A percentile compares a stretch with the other conserved stretches of the same genome.
Evolutionary conservation across 2,113 vertebrate species (phyloP).

Genomic region (Camelus dromedarius): DNA sequence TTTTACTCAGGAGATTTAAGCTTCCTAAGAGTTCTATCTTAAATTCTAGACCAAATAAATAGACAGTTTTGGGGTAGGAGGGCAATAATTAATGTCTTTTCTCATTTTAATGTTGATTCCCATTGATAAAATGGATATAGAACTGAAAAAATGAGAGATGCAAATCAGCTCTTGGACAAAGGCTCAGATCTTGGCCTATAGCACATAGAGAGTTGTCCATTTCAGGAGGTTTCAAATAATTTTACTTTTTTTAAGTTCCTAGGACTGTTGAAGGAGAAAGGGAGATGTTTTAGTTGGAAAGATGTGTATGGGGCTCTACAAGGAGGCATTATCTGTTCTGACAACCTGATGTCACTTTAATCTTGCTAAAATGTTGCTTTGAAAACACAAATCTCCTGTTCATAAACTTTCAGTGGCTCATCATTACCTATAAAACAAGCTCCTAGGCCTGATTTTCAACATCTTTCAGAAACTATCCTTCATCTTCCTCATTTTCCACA

Average conservation of each 20-base stretch:
- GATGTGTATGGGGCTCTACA: not conserved
- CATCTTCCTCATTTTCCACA: not conserved
- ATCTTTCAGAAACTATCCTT: not conserved
- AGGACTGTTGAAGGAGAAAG: not conserved
- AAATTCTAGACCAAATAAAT: not conserved
- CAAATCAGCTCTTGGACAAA: not conserved
- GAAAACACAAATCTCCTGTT: not conserved
- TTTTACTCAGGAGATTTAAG: not conserved
- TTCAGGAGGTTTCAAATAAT: not conserved
- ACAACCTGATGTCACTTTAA: not conserved
- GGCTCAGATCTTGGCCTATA: not conserved
- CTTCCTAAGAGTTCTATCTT: not conserved
- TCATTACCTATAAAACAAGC: not conserved
- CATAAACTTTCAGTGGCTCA: not conserved
- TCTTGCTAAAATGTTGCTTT: not conserved
- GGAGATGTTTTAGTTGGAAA: not conserved
- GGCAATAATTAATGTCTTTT: not conserved
- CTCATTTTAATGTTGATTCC: not conserved
- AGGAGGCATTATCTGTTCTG: not conserved
- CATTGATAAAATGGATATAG: not conserved
- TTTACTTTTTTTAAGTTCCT: not conserved
- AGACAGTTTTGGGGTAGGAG: not conserved
- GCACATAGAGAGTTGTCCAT: not conserved
- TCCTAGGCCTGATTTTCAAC: not conserved
- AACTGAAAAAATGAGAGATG: not conserved